A percentile compares a stretch with the other conserved stretches of the same genome.
Evolutionary conservation across 2,797 vertebrate genomes (phyloP).

Genomic region (Epinephelus awoara): DNA sequence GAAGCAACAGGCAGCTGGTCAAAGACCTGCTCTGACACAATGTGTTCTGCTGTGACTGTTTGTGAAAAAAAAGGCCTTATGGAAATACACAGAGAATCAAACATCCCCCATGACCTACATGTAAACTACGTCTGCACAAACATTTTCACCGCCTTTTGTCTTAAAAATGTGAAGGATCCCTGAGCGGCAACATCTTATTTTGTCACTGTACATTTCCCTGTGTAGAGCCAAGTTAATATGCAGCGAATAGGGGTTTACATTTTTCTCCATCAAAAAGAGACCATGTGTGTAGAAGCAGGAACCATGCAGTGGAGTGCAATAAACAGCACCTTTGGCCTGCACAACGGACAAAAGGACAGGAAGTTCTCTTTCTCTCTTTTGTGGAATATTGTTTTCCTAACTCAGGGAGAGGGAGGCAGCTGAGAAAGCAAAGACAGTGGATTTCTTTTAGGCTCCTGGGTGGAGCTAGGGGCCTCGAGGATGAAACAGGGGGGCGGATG

Average conservation of each 20-base stretch:
- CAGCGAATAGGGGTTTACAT: slow-evolving; percentile 26
- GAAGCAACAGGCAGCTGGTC: slow-evolving; percentile 76
- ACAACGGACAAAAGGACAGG: slow-evolving; percentile 72
- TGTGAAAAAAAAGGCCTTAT: slow-evolving; percentile 57
- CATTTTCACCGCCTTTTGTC: slow-evolving; percentile 20
- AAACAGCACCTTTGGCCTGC: slow-evolving; percentile 73
- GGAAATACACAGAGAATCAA: slow-evolving; percentile 50
- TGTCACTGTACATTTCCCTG: neutral
- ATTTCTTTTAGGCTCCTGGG: slow-evolving; percentile 74
- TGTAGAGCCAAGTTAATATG: slow-evolving; percentile 8
- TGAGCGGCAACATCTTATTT: slow-evolving; percentile 10
- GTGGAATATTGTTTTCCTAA: slow-evolving; percentile 74
- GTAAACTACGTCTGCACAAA: slow-evolving; percentile 29
- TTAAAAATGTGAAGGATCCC: slow-evolving; percentile 10
- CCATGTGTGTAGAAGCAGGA: slow-evolving; percentile 44
- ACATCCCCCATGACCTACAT: slow-evolving; percentile 50
- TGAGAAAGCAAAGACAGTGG: slow-evolving; percentile 80
- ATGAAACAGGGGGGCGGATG: slow-evolving; percentile 67
- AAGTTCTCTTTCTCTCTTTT: slow-evolving; percentile 72
- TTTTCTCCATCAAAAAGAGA: slow-evolving; percentile 49
- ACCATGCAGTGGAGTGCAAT: slow-evolving; percentile 60
- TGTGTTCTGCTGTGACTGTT: slow-evolving; percentile 43
- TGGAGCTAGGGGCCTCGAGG: slow-evolving; percentile 63
- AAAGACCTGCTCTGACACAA: slow-evolving; percentile 51
- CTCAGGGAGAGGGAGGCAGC: slow-evolving; percentile 75